phyloP scores from a whole-genome alignment of 1,140 invertebrate species.

The Pissodes strobi region DNA sequence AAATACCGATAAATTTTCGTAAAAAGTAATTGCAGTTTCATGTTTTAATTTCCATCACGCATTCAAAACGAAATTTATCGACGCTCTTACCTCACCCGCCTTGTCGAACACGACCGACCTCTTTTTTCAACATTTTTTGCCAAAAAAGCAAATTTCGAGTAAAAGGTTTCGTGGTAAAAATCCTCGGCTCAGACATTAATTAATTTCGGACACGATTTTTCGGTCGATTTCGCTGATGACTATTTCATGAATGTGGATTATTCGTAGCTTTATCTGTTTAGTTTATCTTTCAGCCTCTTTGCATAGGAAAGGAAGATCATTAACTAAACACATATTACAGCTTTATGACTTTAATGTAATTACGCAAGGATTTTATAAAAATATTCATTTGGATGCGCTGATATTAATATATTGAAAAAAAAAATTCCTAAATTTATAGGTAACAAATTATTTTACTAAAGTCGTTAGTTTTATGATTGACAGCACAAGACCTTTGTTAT shows the following conservation, averaged over 20 bases:
- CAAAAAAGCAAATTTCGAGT: constrained; percentile 27
- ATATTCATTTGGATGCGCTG: too few relatives aligned
- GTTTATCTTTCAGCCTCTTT: too few relatives aligned
- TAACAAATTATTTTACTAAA: too few relatives aligned
- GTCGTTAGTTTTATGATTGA: too few relatives aligned
- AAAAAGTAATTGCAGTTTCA: constrained; percentile 24
- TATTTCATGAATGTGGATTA: constrained; percentile 20
- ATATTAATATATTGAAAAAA: too few relatives aligned
- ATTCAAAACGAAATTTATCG: constrained; percentile 25
- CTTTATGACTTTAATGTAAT: too few relatives aligned
- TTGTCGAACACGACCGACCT: constrained; percentile 27
- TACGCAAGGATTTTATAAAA: too few relatives aligned
- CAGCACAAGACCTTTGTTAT: too few relatives aligned
- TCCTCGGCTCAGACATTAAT: constrained; percentile 11
- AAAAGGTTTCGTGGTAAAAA: constrained; percentile 25
- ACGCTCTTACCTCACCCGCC: constrained; percentile 16
- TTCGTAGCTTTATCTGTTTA: too few relatives aligned
- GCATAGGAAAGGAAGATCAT: too few relatives aligned
- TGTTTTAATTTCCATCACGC: constrained; percentile 25
- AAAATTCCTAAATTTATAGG: too few relatives aligned
- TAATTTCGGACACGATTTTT: constrained; percentile 17
- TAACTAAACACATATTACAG: too few relatives aligned
- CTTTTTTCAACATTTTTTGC: constrained; percentile 15
- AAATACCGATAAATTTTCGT: neutral
- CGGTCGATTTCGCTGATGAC: constrained; percentile 5